Evolutionary conservation across 1,140 invertebrate genomes (phyloP).

Genomic region (Adelges cooleyi): DNA sequence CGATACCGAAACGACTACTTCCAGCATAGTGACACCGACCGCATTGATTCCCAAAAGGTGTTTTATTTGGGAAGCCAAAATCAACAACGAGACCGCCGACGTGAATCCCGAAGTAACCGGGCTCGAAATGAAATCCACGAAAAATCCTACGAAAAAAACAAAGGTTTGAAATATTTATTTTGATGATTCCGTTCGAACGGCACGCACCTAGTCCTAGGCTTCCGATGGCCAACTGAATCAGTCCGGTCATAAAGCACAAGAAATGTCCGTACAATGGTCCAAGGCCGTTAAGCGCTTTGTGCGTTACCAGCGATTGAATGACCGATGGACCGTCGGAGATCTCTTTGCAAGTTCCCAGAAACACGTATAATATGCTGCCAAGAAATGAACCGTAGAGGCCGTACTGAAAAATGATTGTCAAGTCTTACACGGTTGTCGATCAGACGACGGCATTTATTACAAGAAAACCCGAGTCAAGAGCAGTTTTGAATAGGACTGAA

Average conservation of each 20-base stretch:
- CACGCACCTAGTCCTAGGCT: conserved; percentile 72
- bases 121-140: conserved; percentile 86
- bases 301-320: conserved; percentile 68
- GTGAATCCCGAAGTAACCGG: conserved; percentile 89
- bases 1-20: conserved; percentile 57
- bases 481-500: too few relatives aligned
- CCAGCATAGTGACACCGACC: conserved; percentile 56
- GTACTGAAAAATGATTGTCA: too few relatives aligned
- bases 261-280: conserved; percentile 65
- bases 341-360: conserved; percentile 82
- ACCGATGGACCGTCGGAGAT: conserved; percentile 79
- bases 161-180: too few relatives aligned
- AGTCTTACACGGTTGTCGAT: too few relatives aligned
- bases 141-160: too few relatives aligned
- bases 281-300: conserved; percentile 49
- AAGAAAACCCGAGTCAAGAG: too few relatives aligned
- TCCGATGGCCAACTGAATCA: conserved; percentile 74
- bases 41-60: conserved; percentile 69
- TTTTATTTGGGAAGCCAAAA: conserved; percentile 78
- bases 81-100: conserved; percentile 82
- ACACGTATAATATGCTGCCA: conserved; percentile 79
- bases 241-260: conserved; percentile 63
- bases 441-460: too few relatives aligned
- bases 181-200: too few relatives aligned
- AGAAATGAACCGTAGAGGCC: conserved; percentile 85